Evolutionary conservation across 2,797 vertebrate species (phyloP).

Genomic region (Salarias fasciatus): DNA sequence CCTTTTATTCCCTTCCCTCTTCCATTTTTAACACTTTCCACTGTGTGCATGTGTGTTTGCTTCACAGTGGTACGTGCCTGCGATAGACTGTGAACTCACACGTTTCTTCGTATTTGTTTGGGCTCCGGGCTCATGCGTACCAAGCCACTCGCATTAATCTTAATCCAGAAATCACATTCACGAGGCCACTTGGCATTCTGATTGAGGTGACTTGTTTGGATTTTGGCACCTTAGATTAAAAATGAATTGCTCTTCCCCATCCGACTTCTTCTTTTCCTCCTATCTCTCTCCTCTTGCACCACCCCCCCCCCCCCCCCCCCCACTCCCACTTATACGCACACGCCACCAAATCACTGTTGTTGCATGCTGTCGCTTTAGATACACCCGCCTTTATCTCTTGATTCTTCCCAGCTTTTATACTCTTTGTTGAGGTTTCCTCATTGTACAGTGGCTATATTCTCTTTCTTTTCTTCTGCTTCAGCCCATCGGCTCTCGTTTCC

Average conservation of each 20-base stretch:
- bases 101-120: conserved; percentile 29
- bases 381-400: conserved; percentile 3
- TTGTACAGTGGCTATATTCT: conserved; percentile 10
- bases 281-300: background rate
- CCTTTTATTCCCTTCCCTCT: conserved; percentile 21
- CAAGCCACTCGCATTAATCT: conserved; percentile 48
- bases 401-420: conserved; percentile 21
- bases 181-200: conserved; percentile 50
- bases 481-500: conserved; percentile 10
- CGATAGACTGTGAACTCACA: conserved; percentile 38
- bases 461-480: conserved; percentile 9
- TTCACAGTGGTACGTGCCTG: background rate
- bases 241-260: conserved; percentile 47
- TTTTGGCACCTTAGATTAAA: conserved; percentile 57
- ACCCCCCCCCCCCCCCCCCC: background rate
- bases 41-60: conserved; percentile 10
- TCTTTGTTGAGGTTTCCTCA: background rate
- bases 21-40: conserved; percentile 26
- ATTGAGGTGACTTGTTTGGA: conserved; percentile 50
- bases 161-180: conserved; percentile 54
- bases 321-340: background rate
- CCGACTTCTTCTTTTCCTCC: conserved; percentile 10
- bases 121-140: conserved; percentile 23
- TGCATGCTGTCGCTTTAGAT: conserved; percentile 33
- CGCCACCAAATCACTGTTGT: conserved; percentile 25